Conservation (phyloP, 2,888 invertebrate species). For the Pocota personata region DNA sequence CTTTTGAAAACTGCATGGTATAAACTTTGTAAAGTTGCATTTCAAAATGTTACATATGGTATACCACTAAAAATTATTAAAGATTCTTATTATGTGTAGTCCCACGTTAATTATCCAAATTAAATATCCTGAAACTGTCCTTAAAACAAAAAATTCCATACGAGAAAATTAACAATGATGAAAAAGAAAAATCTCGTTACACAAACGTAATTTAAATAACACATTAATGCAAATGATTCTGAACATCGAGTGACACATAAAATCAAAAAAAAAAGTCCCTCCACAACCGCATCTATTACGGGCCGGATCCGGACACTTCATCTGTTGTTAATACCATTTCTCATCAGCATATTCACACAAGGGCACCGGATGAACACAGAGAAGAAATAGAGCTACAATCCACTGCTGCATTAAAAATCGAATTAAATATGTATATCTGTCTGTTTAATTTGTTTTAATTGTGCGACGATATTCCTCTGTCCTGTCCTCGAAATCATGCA, state of each 20-base stretch:
- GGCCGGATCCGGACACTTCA: background rate
- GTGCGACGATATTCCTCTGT: background rate
- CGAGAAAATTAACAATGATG: background rate
- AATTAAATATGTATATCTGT: constrained; percentile 41
- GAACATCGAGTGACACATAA: background rate
- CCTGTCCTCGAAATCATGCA: background rate
- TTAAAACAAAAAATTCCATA: background rate
- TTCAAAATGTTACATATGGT: too few species aligned
- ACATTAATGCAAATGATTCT: constrained; percentile 5
- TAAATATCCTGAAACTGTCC: background rate
- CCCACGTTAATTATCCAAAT: too few species aligned
- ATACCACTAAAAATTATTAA: too few species aligned
- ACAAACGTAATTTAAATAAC: background rate
- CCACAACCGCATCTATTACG: background rate
- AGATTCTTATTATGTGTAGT: too few species aligned
- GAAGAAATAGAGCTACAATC: background rate
- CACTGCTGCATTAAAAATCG: constrained; percentile 24
- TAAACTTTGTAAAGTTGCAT: too few species aligned
- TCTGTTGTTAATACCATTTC: background rate
- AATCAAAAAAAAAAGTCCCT: background rate
- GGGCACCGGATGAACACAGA: background rate
- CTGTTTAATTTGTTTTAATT: constrained; percentile 43
- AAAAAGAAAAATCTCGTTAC: background rate
- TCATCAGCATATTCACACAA: constrained; percentile 9
- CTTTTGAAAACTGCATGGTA: too few species aligned